These are phyloP conservation scores for Sminthurides aquaticus DNA, from an alignment of 2,888 invertebrate species.

Conservation along the genomic window DNA sequence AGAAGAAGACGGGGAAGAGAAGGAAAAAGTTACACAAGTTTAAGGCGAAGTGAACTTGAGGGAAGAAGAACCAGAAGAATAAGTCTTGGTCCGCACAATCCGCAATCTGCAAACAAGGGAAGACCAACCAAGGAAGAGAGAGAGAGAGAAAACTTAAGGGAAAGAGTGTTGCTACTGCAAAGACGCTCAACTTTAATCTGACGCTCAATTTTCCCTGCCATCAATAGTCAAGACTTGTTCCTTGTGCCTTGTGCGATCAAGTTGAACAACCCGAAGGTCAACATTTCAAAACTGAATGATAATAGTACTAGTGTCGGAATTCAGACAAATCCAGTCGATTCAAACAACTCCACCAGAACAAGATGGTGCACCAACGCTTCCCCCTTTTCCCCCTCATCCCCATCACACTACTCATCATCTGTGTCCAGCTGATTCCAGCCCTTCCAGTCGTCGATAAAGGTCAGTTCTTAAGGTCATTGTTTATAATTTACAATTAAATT, in stretches of 20 bases:
- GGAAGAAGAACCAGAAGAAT: too few relatives aligned
- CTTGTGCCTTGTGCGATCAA: conserved; percentile 5
- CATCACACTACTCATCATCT: not conserved
- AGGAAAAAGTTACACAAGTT: not conserved
- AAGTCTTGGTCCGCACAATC: too few relatives aligned
- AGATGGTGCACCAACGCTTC: not conserved
- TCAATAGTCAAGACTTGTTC: conserved; percentile 15
- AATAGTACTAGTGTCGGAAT: not conserved
- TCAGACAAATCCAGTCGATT: not conserved
- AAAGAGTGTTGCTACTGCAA: not conserved
- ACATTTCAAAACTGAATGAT: not conserved
- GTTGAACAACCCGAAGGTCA: conserved; percentile 9
- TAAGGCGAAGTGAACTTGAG: too few relatives aligned
- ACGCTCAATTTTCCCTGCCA: not conserved
- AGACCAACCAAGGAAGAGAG: too few relatives aligned
- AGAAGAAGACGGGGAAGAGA: not conserved
- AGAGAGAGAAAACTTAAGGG: too few relatives aligned
- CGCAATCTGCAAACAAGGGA: too few relatives aligned
- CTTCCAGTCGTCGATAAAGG: conserved; percentile 38
- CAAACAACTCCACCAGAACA: not conserved
- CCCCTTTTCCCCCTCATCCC: not conserved
- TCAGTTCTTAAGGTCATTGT: conserved; percentile 16
- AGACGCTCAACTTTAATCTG: too few relatives aligned
- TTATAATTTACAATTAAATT: too few relatives aligned
- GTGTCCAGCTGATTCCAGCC: not conserved